These are phyloP conservation scores for Sporophila hypoxantha DNA, from an alignment of 2,113 vertebrate genomes.

Conservation along the genomic window DNA sequence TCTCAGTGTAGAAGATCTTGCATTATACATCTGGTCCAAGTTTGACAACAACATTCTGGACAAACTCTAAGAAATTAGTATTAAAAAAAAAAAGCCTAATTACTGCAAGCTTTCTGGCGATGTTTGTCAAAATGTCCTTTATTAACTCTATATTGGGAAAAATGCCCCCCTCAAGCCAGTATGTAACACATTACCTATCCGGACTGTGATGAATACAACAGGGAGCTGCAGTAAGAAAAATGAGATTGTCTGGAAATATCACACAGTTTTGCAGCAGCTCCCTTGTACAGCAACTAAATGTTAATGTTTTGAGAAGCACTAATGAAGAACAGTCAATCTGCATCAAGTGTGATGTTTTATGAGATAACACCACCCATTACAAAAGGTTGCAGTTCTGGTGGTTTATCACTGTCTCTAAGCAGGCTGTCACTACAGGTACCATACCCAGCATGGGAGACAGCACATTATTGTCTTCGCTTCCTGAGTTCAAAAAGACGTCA, in stretches of 20 bases:
- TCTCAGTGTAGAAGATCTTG: neutral
- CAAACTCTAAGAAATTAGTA: neutral
- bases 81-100: neutral
- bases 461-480: conserved; percentile 71
- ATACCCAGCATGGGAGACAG: conserved; percentile 79
- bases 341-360: neutral
- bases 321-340: neutral
- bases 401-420: neutral
- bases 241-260: neutral
- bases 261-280: neutral
- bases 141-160: neutral
- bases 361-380: neutral
- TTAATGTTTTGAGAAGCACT: neutral
- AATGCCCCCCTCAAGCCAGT: neutral
- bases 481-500: conserved; percentile 90
- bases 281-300: neutral
- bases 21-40: neutral
- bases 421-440: neutral
- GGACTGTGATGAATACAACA: neutral
- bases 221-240: neutral
- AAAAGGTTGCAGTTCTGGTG: neutral
- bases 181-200: neutral
- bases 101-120: neutral
- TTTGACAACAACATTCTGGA: neutral
- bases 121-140: neutral